These are phyloP conservation scores for Jaculus jaculus DNA, from an alignment of 2,113 vertebrate genomes.

Conservation along the genomic window DNA sequence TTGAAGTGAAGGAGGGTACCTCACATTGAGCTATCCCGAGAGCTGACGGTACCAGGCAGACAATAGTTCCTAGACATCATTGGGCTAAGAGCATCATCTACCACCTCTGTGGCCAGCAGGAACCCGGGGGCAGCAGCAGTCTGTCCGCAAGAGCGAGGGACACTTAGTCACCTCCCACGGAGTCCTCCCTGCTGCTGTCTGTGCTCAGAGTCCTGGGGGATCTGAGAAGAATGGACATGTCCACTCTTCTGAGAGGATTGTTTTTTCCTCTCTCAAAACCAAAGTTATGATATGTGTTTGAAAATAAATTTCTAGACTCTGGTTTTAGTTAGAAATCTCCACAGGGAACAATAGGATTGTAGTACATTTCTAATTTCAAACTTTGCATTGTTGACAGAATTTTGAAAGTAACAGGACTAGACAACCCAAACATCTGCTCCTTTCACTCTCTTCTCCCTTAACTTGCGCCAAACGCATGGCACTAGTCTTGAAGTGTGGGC, in stretches of 20 bases:
- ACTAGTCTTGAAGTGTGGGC: slow-evolving; percentile 51
- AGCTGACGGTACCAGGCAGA: slow-evolving; percentile 9
- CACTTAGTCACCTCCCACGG: slow-evolving; percentile 4
- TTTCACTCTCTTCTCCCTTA: slow-evolving; percentile 69
- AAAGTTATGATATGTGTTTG: slow-evolving; percentile 69
- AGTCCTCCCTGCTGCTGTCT: background rate
- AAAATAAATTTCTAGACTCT: slow-evolving; percentile 74
- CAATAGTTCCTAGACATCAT: background rate
- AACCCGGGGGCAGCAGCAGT: background rate
- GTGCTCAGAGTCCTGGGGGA: background rate
- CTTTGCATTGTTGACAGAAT: slow-evolving; percentile 66
- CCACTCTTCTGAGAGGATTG: slow-evolving; percentile 21
- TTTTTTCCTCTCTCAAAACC: slow-evolving; percentile 1
- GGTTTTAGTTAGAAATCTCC: slow-evolving; percentile 71
- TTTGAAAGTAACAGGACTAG: slow-evolving; percentile 77
- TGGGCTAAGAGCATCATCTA: background rate
- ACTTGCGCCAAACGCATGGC: slow-evolving; percentile 67
- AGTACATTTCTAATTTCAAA: slow-evolving; percentile 74
- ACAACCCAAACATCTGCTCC: slow-evolving; percentile 63
- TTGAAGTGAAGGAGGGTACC: slow-evolving; percentile 55
- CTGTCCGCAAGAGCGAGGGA: slow-evolving; percentile 24
- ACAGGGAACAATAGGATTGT: slow-evolving; percentile 67
- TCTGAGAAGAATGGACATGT: slow-evolving; percentile 17
- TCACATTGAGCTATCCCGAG: slow-evolving; percentile 27
- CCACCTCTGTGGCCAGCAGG: background rate